Evolutionary conservation across 2,888 invertebrate species (phyloP), one percentile per base, ranked within the genome.

Genomic region (Bimastos eiseni): DNA sequence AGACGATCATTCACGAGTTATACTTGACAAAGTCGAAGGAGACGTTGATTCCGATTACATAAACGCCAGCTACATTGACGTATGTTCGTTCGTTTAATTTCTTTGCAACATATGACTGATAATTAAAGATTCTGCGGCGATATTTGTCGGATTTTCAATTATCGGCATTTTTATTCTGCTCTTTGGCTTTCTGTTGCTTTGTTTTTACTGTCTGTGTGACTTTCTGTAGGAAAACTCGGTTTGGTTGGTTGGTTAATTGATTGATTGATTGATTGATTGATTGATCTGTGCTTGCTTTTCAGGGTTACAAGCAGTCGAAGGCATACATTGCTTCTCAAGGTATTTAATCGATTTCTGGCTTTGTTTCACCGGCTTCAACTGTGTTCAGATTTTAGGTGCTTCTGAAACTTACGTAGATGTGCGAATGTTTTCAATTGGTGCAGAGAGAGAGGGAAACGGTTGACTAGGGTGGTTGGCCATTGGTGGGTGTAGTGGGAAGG

Each of bases 281-380:
- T n/a, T 34, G 84, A 33, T 83, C 13, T 24, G 21, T 34, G 24
- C 24, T 91, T n/a, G 55, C 2, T 36, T 93, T 93, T 90, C 93
- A 95, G 95, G 95, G 96, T 33, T 96, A 96, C 93, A 94, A 95
- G 89, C 94, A 94, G 88, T 93, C 94, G 36, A 95, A 94, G 92
- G 94, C 94, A 19, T 96, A 96, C 92, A 95, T 96, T 90, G 96
- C 96, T 83, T 95, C 96, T 30, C 96, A 96, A 93, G 96, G 95
- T 93, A n/a, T n/a, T n/a, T n/a, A 93, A 91, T 92, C 37, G 33
- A n/a, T 70, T 70, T 70, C n/a, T 70, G n/a, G 30, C 11, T n/a
- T n/a, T n/a, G 70, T n/a, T 8, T 30, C n/a, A 0, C 11, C 30
- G n/a, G n/a, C 70, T n/a, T 15, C 4, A n/a, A 70, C 24, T 49